phyloP scores from a whole-genome alignment of 2,797 vertebrate species.

The Mionectes olivaceus region DNA sequence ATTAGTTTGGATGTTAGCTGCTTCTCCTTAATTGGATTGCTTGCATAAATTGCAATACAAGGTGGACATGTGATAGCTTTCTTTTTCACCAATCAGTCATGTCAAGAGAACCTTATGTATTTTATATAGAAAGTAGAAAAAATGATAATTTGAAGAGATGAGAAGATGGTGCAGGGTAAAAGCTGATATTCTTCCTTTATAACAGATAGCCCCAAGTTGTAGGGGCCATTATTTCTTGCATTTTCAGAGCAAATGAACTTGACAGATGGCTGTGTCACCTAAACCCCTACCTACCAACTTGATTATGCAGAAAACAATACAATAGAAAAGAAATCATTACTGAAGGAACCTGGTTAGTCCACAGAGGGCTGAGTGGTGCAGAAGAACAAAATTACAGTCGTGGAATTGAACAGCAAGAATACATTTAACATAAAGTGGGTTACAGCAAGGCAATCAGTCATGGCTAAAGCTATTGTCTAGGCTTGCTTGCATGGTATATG shows the following conservation, averaged over 20 bases:
- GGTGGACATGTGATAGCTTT: conserved; percentile 80
- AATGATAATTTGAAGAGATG: conserved; percentile 78
- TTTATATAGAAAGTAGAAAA: conserved; percentile 67
- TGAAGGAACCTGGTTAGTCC: conserved; percentile 91
- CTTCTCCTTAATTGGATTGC: conserved; percentile 88
- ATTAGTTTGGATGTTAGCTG: conserved; percentile 76
- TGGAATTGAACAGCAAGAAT: conserved; percentile 99
- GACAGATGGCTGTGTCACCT: conserved; percentile 99
- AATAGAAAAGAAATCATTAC: conserved; percentile 99
- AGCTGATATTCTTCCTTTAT: conserved; percentile 87
- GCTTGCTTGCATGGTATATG: conserved; percentile 97
- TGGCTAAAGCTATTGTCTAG: conserved; percentile 95
- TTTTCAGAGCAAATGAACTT: conserved; percentile 99
- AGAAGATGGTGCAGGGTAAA: conserved; percentile 72
- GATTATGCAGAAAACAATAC: conserved; percentile 99
- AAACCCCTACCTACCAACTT: conserved; percentile 98
- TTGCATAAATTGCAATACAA: conserved; percentile 86
- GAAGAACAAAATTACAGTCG: conserved; percentile 97
- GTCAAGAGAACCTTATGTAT: conserved; percentile 62
- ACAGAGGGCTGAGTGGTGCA: conserved; percentile 89
- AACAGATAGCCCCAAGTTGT: conserved; percentile 94
- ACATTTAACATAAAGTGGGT: conserved; percentile 99
- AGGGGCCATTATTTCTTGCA: conserved; percentile 95
- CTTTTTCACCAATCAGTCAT: conserved; percentile 56
- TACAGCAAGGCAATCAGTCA: conserved; percentile 99